Conservation (phyloP, 1,140 invertebrate genomes). For the Capitella teleta region DNA sequence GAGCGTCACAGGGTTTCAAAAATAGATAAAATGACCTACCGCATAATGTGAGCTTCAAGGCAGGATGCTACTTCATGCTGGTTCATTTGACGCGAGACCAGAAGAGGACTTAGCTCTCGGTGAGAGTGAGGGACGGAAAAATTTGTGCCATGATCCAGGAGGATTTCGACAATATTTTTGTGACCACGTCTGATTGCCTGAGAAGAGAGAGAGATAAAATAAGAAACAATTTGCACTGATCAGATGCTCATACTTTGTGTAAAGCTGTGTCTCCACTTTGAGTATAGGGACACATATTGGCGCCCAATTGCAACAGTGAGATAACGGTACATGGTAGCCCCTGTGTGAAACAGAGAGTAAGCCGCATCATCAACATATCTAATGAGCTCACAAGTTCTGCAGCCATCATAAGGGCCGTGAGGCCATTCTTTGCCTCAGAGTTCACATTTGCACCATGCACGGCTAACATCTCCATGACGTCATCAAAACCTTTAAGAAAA, state of each 20-base stretch:
- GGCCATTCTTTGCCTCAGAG: slow-evolving; percentile 22
- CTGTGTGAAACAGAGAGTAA: slow-evolving; percentile 15
- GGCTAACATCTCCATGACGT: slow-evolving; percentile 24
- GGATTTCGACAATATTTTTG: slow-evolving; percentile 23
- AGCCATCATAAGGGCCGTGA: slow-evolving; percentile 28
- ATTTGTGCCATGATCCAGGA: slow-evolving; percentile 32
- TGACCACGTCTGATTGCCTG: slow-evolving; percentile 30
- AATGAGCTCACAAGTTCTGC: slow-evolving; percentile 22
- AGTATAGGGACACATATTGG: slow-evolving; percentile 23
- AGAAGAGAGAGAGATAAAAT: too few species aligned
- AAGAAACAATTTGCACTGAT: too few species aligned
- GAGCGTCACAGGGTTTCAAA: too few species aligned
- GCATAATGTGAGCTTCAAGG: too few species aligned
- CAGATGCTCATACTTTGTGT: slow-evolving; percentile 32
- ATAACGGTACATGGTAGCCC: slow-evolving; percentile 21
- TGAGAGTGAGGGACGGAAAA: slow-evolving; percentile 22
- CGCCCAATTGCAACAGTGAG: slow-evolving; percentile 24
- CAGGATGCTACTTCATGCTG: too few species aligned
- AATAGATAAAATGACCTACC: too few species aligned
- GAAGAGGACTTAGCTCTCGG: too few species aligned
- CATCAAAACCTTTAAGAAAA: slow-evolving; percentile 21
- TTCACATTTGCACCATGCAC: slow-evolving; percentile 25
- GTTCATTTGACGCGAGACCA: too few species aligned
- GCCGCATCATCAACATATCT: background rate
- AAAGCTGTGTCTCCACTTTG: slow-evolving; percentile 26